phyloP scores from a whole-genome alignment of 1,140 invertebrate species.

The Ceratina australensis region DNA sequence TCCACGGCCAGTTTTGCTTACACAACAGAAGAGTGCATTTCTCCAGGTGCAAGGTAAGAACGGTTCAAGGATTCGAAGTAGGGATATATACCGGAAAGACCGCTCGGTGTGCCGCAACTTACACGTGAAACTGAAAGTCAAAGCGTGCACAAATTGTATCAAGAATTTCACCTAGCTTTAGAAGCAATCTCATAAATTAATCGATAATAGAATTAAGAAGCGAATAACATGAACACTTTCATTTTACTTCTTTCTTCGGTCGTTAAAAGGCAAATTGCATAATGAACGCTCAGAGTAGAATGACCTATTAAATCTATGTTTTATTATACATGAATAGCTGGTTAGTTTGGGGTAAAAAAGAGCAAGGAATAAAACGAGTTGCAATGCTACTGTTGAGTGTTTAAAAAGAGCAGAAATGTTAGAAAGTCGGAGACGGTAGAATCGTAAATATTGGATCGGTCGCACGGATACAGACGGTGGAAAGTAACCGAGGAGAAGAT shows the following conservation, averaged over 20 bases:
- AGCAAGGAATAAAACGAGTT: not conserved
- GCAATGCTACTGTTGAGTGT: not conserved
- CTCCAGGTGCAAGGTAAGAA: slow-evolving; percentile 57
- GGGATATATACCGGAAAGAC: not conserved
- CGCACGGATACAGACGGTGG: not conserved
- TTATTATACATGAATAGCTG: too few relatives aligned
- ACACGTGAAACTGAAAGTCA: not conserved
- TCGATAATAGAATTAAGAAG: not conserved
- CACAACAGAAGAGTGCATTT: slow-evolving; percentile 54
- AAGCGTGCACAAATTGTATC: too few relatives aligned
- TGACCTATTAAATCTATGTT: too few relatives aligned
- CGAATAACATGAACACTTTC: not conserved
- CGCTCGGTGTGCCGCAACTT: not conserved
- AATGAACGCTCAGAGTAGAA: too few relatives aligned
- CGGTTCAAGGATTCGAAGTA: slow-evolving; percentile 17
- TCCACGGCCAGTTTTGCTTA: slow-evolving; percentile 52
- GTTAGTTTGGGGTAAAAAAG: not conserved
- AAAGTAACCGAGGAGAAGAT: slow-evolving; percentile 8
- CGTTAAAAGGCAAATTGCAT: too few relatives aligned
- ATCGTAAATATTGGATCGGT: not conserved
- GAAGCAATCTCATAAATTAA: not conserved
- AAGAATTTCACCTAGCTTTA: not conserved
- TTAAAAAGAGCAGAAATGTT: not conserved
- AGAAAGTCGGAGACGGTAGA: not conserved
- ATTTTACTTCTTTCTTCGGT: not conserved